phyloP scores from a whole-genome alignment of 2,113 vertebrate species.

The Gymnobelideus leadbeateri region DNA sequence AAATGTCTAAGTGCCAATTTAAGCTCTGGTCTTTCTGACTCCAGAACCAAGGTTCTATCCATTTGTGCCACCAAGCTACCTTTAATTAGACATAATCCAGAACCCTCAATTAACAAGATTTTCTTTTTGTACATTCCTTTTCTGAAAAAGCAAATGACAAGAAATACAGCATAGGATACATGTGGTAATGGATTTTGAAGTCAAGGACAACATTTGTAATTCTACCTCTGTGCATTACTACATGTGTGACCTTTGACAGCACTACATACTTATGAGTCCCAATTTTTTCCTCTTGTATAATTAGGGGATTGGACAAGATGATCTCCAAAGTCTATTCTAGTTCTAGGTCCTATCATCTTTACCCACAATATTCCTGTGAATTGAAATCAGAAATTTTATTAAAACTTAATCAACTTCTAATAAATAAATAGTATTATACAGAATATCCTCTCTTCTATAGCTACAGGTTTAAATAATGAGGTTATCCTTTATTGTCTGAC shows the following conservation, averaged over 20 bases:
- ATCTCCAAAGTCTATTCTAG: neutral
- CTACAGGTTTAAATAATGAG: neutral
- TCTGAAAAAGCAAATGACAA: neutral
- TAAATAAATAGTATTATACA: neutral
- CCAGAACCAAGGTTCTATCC: neutral
- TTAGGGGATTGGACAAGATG: neutral
- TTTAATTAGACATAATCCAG: neutral
- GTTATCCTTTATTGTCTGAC: neutral
- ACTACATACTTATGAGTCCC: neutral
- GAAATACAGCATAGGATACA: neutral
- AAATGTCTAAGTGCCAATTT: neutral
- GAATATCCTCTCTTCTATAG: neutral
- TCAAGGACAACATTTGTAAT: neutral
- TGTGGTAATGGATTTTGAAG: neutral
- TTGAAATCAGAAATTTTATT: neutral
- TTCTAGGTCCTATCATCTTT: neutral
- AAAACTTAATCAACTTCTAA: neutral
- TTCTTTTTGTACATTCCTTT: neutral
- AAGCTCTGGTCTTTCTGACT: neutral
- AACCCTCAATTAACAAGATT: neutral
- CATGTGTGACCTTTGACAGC: too few species aligned
- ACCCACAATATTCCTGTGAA: neutral
- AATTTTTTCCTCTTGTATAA: neutral
- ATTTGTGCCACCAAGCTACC: neutral
- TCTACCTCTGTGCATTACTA: neutral